Base-by-base conservation (phyloP, 2,113 vertebrate genomes). In the Trochalopteron elliotii region DNA sequence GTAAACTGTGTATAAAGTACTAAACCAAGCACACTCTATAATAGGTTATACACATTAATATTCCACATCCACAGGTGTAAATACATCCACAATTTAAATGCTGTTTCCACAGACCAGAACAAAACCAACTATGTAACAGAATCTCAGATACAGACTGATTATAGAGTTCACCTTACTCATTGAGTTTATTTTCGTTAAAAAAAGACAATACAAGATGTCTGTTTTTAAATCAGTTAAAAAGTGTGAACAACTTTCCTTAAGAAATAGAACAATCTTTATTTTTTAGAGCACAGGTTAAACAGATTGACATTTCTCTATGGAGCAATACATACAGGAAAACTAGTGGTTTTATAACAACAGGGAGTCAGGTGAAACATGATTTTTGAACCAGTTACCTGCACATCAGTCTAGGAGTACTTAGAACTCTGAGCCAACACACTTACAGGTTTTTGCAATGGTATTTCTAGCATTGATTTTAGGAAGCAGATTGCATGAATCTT, bases 201-300 rank as follows among this genome's bases (percentile, higher is more conserved):
- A 93, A 83, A 53, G 60, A 87, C 56, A 81, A 69, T 84, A 95
- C 68, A 86, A 83, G 75, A 80, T 2, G 3, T 78, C 76, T 24
- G 7, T 77, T 96, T 95, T 78, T 56, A 67, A 87, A 95, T 83
- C 37, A 94, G 89, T 93, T 97, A 94, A 90, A 97, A 97, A 98
- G 97, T 87, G 53, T 97, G 80, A 98, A 93, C 97, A 97, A 94
- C 63, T 93, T 97, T 97, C 93, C 96, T 98, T 97, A 97, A 96
- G 97, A 98, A 98, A 98, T 70, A 97, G 95, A 98, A 97, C 71
- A 96, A 96, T 96, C 94, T 98, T 98, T 98, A 98, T 98, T 98
- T 97, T 97, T 97, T 93, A 96, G 96, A 97, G 97, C 94, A 98
- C 93, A 94, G 74, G 65, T 95, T 97, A 94, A 97, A 95, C 94